phyloP scores from a whole-genome alignment of 2,888 invertebrate genomes.

The Cephonodes hylas region DNA sequence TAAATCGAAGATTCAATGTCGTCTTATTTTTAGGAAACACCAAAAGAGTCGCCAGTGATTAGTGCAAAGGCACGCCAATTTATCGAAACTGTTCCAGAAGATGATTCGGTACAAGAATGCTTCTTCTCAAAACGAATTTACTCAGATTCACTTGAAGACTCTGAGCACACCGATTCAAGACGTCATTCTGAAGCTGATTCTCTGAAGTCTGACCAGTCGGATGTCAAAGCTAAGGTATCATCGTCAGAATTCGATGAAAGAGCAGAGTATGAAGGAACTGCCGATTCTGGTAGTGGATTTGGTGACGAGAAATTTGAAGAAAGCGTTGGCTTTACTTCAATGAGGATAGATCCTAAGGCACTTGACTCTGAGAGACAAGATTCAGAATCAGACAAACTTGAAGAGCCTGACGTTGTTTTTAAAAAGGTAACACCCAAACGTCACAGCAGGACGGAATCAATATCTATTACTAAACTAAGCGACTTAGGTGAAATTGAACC shows the following conservation, averaged over 20 bases:
- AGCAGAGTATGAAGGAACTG: conserved; percentile 74
- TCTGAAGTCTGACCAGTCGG: conserved; percentile 76
- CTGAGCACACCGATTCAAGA: conserved; percentile 75
- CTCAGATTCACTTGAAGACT: conserved; percentile 77
- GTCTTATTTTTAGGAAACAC: conserved; percentile 44
- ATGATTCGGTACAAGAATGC: conserved; percentile 78
- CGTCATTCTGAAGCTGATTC: conserved; percentile 78
- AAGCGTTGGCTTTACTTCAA: conserved; percentile 70
- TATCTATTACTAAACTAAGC: conserved; percentile 69
- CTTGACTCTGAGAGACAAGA: conserved; percentile 62
- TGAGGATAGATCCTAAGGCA: conserved; percentile 58
- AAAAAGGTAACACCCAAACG: conserved; percentile 74
- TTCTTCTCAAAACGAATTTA: conserved; percentile 79
- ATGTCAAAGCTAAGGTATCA: conserved; percentile 70
- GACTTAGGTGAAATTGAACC: conserved; percentile 63
- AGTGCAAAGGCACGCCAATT: conserved; percentile 78
- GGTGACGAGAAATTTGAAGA: conserved; percentile 78
- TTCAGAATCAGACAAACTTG: conserved; percentile 58
- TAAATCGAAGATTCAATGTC: too few species aligned
- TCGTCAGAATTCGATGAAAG: conserved; percentile 77
- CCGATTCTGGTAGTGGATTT: conserved; percentile 75
- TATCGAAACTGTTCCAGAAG: conserved; percentile 79
- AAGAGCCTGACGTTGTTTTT: conserved; percentile 61
- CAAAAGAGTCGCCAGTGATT: conserved; percentile 75
- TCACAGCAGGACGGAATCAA: conserved; percentile 72